Evolutionary conservation across 30 jellyfish, hydroid and myxozoan genomes (phyloP).

Genomic region (Hydra vulgaris): DNA sequence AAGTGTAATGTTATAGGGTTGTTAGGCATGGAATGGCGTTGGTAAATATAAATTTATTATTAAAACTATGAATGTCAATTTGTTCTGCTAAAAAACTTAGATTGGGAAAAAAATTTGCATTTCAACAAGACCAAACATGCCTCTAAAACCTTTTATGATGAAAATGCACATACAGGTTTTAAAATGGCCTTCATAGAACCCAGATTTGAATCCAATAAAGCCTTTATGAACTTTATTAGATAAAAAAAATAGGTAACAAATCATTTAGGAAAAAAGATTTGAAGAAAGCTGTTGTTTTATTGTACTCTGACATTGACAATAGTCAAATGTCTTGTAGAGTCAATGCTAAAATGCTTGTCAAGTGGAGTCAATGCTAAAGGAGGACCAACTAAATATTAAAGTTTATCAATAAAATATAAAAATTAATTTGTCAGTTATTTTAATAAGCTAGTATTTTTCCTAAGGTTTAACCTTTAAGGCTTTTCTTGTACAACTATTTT

Average conservation of each 20-base stretch:
- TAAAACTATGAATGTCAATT: too few species aligned
- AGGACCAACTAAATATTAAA: too few species aligned
- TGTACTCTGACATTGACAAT: too few species aligned
- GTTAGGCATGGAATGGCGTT: background rate
- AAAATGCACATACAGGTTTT: background rate
- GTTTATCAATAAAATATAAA: too few species aligned
- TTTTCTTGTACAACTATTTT: too few species aligned
- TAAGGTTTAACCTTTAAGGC: too few species aligned
- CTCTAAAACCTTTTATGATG: background rate
- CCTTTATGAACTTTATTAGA: background rate
- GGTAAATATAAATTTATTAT: background rate
- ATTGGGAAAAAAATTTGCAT: background rate
- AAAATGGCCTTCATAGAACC: background rate
- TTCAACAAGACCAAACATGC: background rate
- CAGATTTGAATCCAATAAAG: background rate
- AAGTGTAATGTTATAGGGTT: background rate
- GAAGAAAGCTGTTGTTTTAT: background rate
- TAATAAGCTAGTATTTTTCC: too few species aligned
- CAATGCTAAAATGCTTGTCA: too few species aligned
- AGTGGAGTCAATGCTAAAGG: too few species aligned
- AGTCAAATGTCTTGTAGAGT: too few species aligned
- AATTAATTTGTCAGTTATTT: too few species aligned
- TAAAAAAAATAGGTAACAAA: background rate
- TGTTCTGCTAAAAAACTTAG: background rate
- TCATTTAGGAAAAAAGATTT: background rate